Percentiles rank a stretch among this genome's conserved stretches.
Conservation (phyloP, 2,797 vertebrate species). For the Chelonia mydas region DNA sequence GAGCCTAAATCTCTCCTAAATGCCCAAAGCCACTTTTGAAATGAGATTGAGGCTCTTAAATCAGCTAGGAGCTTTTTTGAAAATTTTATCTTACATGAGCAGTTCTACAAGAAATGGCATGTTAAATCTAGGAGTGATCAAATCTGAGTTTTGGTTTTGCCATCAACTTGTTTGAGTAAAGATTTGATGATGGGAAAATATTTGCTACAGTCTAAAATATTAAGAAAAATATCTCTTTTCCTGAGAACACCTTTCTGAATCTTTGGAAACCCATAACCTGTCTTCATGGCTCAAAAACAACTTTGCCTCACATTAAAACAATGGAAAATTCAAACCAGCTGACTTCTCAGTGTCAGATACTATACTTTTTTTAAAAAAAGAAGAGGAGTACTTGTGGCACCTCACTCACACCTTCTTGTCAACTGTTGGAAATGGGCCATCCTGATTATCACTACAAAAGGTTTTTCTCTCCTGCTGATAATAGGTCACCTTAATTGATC, state of each 20-base stretch:
- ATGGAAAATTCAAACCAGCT: background rate
- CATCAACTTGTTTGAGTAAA: background rate
- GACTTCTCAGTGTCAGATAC: background rate
- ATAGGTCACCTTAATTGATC: too few relatives aligned
- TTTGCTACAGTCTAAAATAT: background rate
- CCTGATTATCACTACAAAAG: too few relatives aligned
- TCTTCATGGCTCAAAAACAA: background rate
- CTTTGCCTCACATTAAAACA: background rate
- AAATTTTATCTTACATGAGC: too few relatives aligned
- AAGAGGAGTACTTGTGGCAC: too few relatives aligned
- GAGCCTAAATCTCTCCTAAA: too few relatives aligned
- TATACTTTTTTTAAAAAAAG: rapidly evolving
- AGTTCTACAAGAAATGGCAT: too few relatives aligned
- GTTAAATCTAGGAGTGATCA: background rate
- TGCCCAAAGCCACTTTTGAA: too few relatives aligned
- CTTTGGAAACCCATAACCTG: background rate
- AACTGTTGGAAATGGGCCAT: too few relatives aligned
- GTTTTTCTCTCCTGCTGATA: too few relatives aligned
- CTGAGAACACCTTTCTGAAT: background rate
- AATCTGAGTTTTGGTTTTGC: background rate
- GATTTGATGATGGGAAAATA: background rate
- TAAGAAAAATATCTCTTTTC: background rate
- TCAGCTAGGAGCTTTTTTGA: too few relatives aligned
- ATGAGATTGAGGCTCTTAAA: too few relatives aligned
- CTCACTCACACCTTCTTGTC: too few relatives aligned